Evolutionary conservation across 2,888 invertebrate genomes (phyloP), one percentile per base, ranked within the genome.

Genomic region (Thyatira batis): DNA sequence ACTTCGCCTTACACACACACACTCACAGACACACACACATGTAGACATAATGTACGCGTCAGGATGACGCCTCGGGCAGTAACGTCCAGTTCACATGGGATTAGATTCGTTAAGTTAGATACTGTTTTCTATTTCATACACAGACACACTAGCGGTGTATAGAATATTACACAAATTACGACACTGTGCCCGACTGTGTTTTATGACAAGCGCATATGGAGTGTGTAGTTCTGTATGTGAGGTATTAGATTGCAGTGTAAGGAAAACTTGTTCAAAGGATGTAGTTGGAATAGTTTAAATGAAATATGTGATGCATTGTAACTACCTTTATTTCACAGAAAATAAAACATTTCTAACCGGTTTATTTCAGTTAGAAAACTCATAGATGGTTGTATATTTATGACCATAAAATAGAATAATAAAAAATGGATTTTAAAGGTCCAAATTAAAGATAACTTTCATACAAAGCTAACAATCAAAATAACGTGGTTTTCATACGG

Each of bases 1-100:
- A 92, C 91, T 91, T 91, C 84, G 82, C 86, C 90, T 88, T 88
- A 80, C 87, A 83, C 84, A 82, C 87, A 79, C 77, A 72, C 77
- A 65, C 69, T 51, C 60, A 57, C 63, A 60, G 65, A 52, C 67
- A 60, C 63, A 54, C 69, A 62, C 70, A 70, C 70, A 58, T 58
- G 57, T 57, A 58, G 55, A 52, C 60, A 56, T 67, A 72, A 63
- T 60, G 60, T 66, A 58, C 65, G 59, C 72, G 69, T 67, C 63
- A 72, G 72, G 74, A 69, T 70, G 76, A 79, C 78, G 83, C 84
- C 84, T 80, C 82, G 79, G 76, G 82, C 78, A 68, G 76, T 80
- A 78, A 79, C 76, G 78, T 69, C 69, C 72, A 78, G 82, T 80
- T 78, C 84, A 77, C 80, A 74, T 73, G 82, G 87, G 85, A 88